Percentiles rank a stretch among this genome's conserved stretches.
These are phyloP conservation scores for Cryptomyrus ogoouensis DNA, from an alignment of 2,113 vertebrate genomes.

Conservation along the genomic window DNA sequence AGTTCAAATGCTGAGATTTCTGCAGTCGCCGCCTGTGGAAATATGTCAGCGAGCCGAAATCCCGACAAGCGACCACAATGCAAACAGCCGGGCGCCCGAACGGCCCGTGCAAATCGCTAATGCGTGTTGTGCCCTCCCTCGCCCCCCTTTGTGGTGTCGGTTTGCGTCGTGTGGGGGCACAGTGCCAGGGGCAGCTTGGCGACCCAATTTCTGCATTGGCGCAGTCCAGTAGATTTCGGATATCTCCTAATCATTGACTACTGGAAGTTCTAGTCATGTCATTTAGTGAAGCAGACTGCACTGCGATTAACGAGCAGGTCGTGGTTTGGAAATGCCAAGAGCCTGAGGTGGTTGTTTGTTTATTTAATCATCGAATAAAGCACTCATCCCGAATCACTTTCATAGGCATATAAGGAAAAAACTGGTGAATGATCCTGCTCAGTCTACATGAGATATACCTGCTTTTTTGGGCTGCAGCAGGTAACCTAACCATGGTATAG, in stretches of 20 bases:
- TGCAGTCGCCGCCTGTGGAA: background rate
- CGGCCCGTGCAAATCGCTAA: background rate
- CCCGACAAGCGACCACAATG: background rate
- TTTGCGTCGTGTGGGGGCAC: background rate
- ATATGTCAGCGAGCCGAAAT: background rate
- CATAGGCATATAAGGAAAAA: background rate
- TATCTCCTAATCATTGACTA: background rate
- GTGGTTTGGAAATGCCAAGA: background rate
- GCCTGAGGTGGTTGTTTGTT: background rate
- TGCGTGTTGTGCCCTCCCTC: no score
- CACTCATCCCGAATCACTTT: background rate
- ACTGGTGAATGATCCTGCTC: background rate
- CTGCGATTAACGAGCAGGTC: background rate
- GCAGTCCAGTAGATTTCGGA: background rate
- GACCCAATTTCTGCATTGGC: background rate
- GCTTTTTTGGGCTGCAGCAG: background rate
- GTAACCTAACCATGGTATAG: background rate
- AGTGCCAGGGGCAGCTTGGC: background rate
- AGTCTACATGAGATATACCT: background rate
- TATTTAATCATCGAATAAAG: background rate
- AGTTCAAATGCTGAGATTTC: background rate
- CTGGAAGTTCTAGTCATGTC: background rate
- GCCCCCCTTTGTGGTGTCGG: background rate
- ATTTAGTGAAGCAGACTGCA: background rate
- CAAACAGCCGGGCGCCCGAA: background rate